Evolutionary conservation across 2,888 invertebrate species (phyloP), one percentile per base, ranked within the genome.

Genomic region (Eueremaeus valkanovi): DNA sequence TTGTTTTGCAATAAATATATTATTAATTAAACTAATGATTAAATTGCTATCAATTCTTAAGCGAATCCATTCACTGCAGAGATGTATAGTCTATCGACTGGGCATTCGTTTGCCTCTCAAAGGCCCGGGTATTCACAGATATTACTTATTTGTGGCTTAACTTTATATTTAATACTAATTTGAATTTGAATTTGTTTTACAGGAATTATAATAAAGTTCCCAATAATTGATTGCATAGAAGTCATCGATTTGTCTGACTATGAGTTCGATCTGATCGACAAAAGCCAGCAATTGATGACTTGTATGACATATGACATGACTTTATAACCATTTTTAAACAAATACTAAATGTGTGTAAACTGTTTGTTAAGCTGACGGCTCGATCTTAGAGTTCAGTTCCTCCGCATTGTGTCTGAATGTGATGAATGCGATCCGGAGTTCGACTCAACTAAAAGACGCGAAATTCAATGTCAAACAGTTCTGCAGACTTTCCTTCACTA

Each of bases 91-190:
- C 21, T 76, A 68, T 58, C 73, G 77, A 2, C 29, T 77, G 13
- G 77, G 77, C 16, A 66, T 68, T 13, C 76, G 77, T 36, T 45
- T 77, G 49, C 77, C 77, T 9, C 36, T 76, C 3, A 73, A 76
- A 76, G 72, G 72, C 29, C 73, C 73, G 13, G 75, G 72, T 49
- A 72, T 72, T 72, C n/a, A n/a, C n/a, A n/a, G n/a, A n/a, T n/a
- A n/a, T n/a, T n/a, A n/a, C n/a, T n/a, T n/a, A n/a, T n/a, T n/a
- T n/a, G n/a, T n/a, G n/a, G n/a, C n/a, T n/a, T n/a, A n/a, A n/a
- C n/a, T n/a, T n/a, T n/a, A n/a, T n/a, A n/a, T n/a, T n/a, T n/a
- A n/a, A n/a, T n/a, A n/a, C n/a, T n/a, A n/a, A n/a, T n/a, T n/a
- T n/a, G n/a, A n/a, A n/a, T n/a, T n/a, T n/a, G n/a, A n/a, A 3